These are phyloP conservation scores for Frieseomelitta varia DNA, from an alignment of 1,140 invertebrate species.

Conservation along the genomic window DNA sequence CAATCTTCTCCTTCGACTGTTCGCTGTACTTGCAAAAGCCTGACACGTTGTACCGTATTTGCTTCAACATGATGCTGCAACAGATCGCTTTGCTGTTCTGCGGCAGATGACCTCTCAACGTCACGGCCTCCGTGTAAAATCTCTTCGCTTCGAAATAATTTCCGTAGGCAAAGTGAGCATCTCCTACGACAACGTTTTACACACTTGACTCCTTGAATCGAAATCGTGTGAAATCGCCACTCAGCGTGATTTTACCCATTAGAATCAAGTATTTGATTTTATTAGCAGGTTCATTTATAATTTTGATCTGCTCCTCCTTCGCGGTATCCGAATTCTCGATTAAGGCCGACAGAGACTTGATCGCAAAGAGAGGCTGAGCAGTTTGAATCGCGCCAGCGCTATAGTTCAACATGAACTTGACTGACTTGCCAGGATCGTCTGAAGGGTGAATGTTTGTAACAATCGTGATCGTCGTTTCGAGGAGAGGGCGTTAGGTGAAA, in stretches of 20 bases:
- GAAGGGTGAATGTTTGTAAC: not conserved
- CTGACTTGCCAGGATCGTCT: conserved; percentile 43
- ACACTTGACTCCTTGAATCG: not conserved
- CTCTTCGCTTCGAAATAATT: conserved; percentile 60
- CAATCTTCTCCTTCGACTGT: not conserved
- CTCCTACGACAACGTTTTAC: conserved; percentile 51
- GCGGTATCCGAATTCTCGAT: conserved; percentile 12
- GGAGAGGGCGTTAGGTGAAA: not conserved
- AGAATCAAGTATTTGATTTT: conserved; percentile 54
- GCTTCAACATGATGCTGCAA: conserved; percentile 13
- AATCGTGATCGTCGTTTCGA: not conserved
- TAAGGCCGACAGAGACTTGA: conserved; percentile 49
- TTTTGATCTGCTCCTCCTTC: not conserved
- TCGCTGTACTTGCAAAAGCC: not conserved
- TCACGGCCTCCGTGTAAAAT: conserved; percentile 53
- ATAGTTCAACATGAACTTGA: conserved; percentile 60
- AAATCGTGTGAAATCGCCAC: not conserved
- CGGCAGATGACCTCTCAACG: not conserved
- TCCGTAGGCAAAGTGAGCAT: conserved; percentile 58
- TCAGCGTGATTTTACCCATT: conserved; percentile 35
- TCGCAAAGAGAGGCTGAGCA: conserved; percentile 54
- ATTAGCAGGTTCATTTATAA: not conserved
- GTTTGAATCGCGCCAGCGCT: conserved; percentile 60
- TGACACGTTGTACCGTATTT: conserved; percentile 10
- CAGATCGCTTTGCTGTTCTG: not conserved